Conservation (phyloP, 2,113 vertebrate species). For the Nibea coibor region DNA sequence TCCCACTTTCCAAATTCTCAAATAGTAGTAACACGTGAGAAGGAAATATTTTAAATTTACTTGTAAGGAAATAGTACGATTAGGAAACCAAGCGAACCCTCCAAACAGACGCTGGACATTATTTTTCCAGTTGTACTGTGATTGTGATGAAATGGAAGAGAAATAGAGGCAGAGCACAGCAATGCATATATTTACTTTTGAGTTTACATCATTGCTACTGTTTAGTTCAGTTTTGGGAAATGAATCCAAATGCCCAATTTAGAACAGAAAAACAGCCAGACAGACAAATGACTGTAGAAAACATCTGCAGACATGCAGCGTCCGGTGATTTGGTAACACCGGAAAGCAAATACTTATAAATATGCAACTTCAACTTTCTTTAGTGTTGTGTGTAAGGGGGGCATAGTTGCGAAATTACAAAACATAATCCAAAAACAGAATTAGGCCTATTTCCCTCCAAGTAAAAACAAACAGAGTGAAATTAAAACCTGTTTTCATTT, state of each 20-base stretch:
- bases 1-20: constrained; percentile 14
- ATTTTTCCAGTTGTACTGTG: neutral
- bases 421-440: too few species aligned
- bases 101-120: neutral
- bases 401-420: too few species aligned
- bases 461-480: too few species aligned
- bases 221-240: neutral
- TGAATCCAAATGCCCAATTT: neutral
- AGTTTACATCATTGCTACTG: neutral
- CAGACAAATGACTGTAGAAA: neutral
- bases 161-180: neutral
- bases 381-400: too few species aligned
- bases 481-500: too few species aligned
- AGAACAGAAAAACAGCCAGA: neutral
- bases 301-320: neutral
- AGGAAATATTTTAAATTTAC: neutral
- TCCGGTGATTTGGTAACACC: too few species aligned
- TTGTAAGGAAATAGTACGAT: neutral
- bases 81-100: neutral
- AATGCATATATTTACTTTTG: neutral
- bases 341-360: too few species aligned
- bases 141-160: neutral
- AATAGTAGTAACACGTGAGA: neutral
- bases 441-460: too few species aligned
- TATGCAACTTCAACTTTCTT: too few species aligned